These are phyloP conservation scores for Erpetoichthys calabaricus DNA, from an alignment of 2,797 vertebrate genomes.

Conservation along the genomic window DNA sequence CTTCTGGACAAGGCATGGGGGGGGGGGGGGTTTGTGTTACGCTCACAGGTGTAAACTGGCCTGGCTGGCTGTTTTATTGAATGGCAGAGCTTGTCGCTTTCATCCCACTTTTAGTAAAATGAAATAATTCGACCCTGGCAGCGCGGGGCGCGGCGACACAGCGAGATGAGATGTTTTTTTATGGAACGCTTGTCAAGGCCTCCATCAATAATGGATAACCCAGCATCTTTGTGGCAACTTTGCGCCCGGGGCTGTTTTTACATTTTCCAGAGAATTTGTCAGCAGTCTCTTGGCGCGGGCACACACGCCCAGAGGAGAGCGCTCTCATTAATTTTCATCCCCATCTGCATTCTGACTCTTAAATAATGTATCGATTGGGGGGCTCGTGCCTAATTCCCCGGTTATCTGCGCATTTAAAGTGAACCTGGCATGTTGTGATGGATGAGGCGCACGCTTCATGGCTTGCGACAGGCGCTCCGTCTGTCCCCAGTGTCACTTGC, in stretches of 20 bases:
- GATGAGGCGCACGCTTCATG: slow-evolving; percentile 26
- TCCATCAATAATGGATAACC: slow-evolving; percentile 57
- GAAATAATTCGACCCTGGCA: slow-evolving; percentile 6
- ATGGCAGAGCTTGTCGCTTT: slow-evolving; percentile 17
- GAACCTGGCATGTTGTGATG: slow-evolving; percentile 29
- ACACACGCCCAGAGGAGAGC: neutral
- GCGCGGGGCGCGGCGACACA: neutral
- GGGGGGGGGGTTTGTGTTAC: no score
- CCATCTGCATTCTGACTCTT: slow-evolving; percentile 55
- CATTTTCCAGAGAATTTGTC: slow-evolving; percentile 56
- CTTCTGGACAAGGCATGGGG: no score
- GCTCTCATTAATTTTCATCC: slow-evolving; percentile 45
- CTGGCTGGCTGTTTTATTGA: slow-evolving; percentile 13
- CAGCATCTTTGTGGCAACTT: slow-evolving; percentile 43
- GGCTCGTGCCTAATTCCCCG: slow-evolving; percentile 35
- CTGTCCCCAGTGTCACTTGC: slow-evolving; percentile 19
- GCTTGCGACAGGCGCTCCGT: slow-evolving; percentile 13
- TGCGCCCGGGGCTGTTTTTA: slow-evolving; percentile 53
- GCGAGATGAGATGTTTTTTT: slow-evolving; percentile 25
- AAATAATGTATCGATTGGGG: slow-evolving; percentile 61
- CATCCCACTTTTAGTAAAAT: slow-evolving; percentile 2
- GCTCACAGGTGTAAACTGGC: no score
- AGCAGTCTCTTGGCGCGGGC: slow-evolving; percentile 33
- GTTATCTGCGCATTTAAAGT: slow-evolving; percentile 19
- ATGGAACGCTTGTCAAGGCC: slow-evolving; percentile 45